Percentiles rank a stretch among this genome's conserved stretches.
phyloP scores from a whole-genome alignment of 2,888 invertebrate genomes.

The Cremastobaeus sp. region DNA sequence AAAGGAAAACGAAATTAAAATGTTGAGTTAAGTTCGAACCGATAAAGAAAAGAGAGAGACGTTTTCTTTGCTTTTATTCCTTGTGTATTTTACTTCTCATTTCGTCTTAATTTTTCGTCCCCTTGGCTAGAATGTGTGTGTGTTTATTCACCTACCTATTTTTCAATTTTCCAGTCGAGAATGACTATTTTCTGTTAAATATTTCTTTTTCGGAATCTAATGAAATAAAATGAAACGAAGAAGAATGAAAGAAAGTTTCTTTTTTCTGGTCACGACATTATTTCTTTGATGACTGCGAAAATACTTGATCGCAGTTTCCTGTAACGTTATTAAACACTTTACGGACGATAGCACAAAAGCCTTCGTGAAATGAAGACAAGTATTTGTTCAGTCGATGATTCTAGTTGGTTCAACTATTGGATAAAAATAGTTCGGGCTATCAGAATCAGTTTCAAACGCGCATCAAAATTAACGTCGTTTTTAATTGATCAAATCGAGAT shows the following conservation, averaged over 20 bases:
- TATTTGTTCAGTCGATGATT: conserved; percentile 52
- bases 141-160: not conserved
- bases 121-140: not conserved
- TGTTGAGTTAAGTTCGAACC: conserved; percentile 68
- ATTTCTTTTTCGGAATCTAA: too few species aligned
- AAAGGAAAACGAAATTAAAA: conserved; percentile 74
- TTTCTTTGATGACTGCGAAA: conserved; percentile 40
- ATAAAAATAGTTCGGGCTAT: too few species aligned
- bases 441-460: too few species aligned
- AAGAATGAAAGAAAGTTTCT: too few species aligned
- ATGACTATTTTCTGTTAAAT: too few species aligned
- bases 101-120: conserved; percentile 27
- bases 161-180: conserved; percentile 6
- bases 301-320: conserved; percentile 72
- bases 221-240: too few species aligned
- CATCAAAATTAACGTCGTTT: too few species aligned
- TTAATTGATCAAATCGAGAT: too few species aligned
- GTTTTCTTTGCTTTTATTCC: conserved; percentile 49
- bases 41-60: conserved; percentile 32
- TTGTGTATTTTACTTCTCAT: not conserved
- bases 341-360: conserved; percentile 54
- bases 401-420: too few species aligned
- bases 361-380: conserved; percentile 46
- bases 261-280: not conserved
- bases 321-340: conserved; percentile 75